phyloP scores from a whole-genome alignment of 2,888 invertebrate genomes.

The Tetranychus piercei region DNA sequence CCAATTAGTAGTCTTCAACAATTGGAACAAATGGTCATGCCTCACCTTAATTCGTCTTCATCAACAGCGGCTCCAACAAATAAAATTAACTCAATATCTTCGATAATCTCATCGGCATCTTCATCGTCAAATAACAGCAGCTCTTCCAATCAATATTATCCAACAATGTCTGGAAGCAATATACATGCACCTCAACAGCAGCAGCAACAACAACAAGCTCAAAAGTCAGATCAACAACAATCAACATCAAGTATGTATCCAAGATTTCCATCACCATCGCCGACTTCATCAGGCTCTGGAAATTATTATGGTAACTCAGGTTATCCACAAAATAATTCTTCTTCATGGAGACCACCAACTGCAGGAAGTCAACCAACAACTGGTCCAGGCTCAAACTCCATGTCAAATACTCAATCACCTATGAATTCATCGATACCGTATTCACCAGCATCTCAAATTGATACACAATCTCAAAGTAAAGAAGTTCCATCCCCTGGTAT shows the following conservation, averaged over 20 bases:
- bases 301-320: slow-evolving; percentile 37
- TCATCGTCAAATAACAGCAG: slow-evolving; percentile 8
- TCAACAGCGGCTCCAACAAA: slow-evolving; percentile 2
- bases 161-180: slow-evolving; percentile 13
- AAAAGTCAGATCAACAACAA: neutral
- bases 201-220: slow-evolving; percentile 16
- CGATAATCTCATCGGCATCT: slow-evolving; percentile 7
- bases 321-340: slow-evolving; percentile 52
- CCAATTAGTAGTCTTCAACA: slow-evolving; percentile 31
- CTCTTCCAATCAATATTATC: slow-evolving; percentile 8
- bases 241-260: slow-evolving; percentile 4
- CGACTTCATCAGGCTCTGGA: neutral
- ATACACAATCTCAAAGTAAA: slow-evolving; percentile 12
- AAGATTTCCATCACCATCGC: slow-evolving; percentile 6
- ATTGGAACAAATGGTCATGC: slow-evolving; percentile 83
- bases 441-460: slow-evolving; percentile 14
- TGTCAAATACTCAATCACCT: slow-evolving; percentile 19
- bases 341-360: slow-evolving; percentile 11
- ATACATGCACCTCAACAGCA: too few relatives aligned
- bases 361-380: neutral
- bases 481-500: slow-evolving; percentile 5
- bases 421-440: neutral
- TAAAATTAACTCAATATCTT: slow-evolving; percentile 13
- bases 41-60: slow-evolving; percentile 32
- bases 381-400: slow-evolving; percentile 12